Percentiles rank a stretch among this genome's conserved stretches.
phyloP scores from a whole-genome alignment of 2,113 vertebrate species.

The Xerus inauris region DNA sequence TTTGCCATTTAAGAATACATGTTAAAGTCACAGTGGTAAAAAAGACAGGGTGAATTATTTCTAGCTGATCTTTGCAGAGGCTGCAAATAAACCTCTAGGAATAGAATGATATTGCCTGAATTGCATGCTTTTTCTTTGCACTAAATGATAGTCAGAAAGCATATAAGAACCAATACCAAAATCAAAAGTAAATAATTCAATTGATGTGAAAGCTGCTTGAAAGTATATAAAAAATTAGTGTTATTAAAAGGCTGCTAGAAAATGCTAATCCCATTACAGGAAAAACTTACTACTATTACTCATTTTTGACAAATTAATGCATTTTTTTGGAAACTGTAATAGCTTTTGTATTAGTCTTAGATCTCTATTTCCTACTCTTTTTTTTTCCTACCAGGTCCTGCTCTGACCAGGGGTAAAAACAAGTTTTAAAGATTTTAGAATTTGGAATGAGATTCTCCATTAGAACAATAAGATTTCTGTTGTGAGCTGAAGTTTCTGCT shows the following conservation, averaged over 20 bases:
- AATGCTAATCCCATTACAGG: constrained; percentile 59
- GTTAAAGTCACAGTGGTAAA: constrained; percentile 29
- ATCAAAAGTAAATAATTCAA: constrained; percentile 55
- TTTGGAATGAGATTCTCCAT: neutral
- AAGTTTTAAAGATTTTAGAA: constrained; percentile 7
- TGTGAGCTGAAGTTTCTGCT: constrained; percentile 19
- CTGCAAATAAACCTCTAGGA: constrained; percentile 4
- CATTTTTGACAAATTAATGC: constrained; percentile 58
- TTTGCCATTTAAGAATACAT: constrained; percentile 36
- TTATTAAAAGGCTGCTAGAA: constrained; percentile 57
- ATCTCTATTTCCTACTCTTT: constrained; percentile 29
- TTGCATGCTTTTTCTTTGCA: neutral
- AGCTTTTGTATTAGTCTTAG: constrained; percentile 44
- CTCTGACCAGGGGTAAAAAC: neutral
- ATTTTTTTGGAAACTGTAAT: constrained; percentile 54
- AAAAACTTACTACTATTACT: constrained; percentile 58
- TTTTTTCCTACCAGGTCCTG: constrained; percentile 9
- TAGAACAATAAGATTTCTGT: neutral
- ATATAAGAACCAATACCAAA: constrained; percentile 30
- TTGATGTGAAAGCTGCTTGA: constrained; percentile 41
- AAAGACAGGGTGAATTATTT: neutral
- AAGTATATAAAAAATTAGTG: constrained; percentile 34
- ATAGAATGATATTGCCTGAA: neutral
- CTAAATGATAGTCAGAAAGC: constrained; percentile 36
- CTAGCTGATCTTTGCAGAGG: neutral